phyloP scores from a whole-genome alignment of 2,113 vertebrate species.

The Clarias gariepinus region DNA sequence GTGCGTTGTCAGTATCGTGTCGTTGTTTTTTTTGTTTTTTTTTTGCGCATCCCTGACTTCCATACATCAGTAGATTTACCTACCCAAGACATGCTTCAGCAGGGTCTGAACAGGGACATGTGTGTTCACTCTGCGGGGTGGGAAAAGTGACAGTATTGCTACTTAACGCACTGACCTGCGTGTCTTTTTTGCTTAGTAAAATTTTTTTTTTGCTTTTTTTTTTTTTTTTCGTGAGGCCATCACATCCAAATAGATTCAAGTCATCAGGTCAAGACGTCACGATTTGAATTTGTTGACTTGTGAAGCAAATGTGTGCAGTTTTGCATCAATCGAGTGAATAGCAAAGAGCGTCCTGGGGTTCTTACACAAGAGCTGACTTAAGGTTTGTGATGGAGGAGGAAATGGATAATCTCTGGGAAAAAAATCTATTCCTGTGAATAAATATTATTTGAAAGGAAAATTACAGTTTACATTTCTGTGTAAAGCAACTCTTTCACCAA shows the following conservation, averaged over 20 bases:
- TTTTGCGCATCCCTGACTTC: neutral
- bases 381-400: neutral
- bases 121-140: neutral
- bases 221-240: conserved; percentile 19
- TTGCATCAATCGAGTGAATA: conserved; percentile 29
- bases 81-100: neutral
- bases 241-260: conserved; percentile 45
- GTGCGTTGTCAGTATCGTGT: neutral
- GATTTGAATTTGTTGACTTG: conserved; percentile 57
- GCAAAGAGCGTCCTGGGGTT: conserved; percentile 31
- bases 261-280: neutral
- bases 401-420: neutral
- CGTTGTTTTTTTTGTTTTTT: neutral
- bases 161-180: neutral
- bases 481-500: neutral
- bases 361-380: neutral
- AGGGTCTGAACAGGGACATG: neutral
- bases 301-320: conserved; percentile 48
- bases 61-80: neutral
- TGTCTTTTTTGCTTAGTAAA: conserved; percentile 49
- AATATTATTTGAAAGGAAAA: neutral
- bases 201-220: conserved; percentile 7
- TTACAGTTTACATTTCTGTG: neutral
- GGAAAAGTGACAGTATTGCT: neutral
- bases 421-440: neutral